Evolutionary conservation across 2,113 vertebrate species (phyloP).

Genomic region (Piaya cayana): DNA sequence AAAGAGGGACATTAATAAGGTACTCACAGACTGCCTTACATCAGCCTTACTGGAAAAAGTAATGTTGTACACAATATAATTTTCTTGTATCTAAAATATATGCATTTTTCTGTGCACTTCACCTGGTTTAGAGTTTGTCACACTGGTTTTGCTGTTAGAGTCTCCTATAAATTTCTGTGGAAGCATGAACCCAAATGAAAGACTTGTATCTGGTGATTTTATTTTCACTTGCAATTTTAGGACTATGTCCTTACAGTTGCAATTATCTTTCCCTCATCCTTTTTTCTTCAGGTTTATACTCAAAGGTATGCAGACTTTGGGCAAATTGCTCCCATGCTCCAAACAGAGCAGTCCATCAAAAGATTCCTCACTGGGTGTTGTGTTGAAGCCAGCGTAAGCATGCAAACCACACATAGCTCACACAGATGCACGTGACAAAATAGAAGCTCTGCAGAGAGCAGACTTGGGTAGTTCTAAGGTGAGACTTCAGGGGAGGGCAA

Average conservation of each 20-base stretch:
- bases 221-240: background rate
- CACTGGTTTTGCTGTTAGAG: background rate
- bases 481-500: background rate
- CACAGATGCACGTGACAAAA: background rate
- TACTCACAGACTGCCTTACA: background rate
- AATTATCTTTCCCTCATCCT: background rate
- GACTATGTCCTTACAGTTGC: background rate
- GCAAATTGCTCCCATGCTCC: background rate
- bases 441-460: background rate
- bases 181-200: background rate
- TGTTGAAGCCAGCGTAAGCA: background rate
- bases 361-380: background rate
- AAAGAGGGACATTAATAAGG: background rate
- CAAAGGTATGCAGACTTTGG: background rate
- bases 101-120: background rate
- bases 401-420: background rate
- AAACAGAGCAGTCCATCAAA: background rate
- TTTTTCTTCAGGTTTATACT: background rate
- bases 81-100: background rate
- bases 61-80: background rate
- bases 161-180: background rate
- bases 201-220: background rate
- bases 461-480: background rate
- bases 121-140: background rate
- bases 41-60: background rate